phyloP scores from a whole-genome alignment of 2,888 invertebrate species.

The Lamellibrachia satsuma region DNA sequence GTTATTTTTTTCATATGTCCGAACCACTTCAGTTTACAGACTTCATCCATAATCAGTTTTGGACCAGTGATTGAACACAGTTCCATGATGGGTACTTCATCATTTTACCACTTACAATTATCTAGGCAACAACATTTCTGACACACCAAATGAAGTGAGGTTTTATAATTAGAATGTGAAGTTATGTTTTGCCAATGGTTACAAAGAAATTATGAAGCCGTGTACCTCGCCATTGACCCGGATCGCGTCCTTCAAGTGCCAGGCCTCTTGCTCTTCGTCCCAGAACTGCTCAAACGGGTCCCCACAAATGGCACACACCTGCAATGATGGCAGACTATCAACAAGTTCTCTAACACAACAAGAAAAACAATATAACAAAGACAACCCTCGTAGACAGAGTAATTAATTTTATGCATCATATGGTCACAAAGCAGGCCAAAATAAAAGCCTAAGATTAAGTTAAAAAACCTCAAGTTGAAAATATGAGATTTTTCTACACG shows the following conservation, averaged over 20 bases:
- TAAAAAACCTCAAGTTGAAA: no score
- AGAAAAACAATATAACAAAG: background rate
- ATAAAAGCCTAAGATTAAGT: no score
- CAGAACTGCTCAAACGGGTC: constrained; percentile 95
- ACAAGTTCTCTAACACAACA: background rate
- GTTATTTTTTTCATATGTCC: no score
- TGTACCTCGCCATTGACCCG: constrained; percentile 72
- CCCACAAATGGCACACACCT: constrained; percentile 85
- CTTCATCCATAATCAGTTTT: no score
- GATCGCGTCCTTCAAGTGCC: constrained; percentile 87
- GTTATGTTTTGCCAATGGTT: background rate
- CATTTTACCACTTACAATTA: no score
- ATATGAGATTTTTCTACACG: no score
- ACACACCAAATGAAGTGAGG: no score
- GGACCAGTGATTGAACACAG: no score
- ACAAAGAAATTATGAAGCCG: background rate
- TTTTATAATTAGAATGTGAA: background rate
- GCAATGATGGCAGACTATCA: background rate
- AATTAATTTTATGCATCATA: background rate
- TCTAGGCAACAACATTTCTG: no score
- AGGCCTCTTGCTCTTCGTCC: constrained; percentile 96
- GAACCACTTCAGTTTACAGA: background rate
- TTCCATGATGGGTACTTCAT: no score
- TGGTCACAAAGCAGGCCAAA: no score
- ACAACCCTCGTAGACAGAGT: background rate